Percentiles rank a stretch among this genome's conserved stretches.
phyloP scores from a whole-genome alignment of 2,888 invertebrate genomes.

The Conistra vaccinii region DNA sequence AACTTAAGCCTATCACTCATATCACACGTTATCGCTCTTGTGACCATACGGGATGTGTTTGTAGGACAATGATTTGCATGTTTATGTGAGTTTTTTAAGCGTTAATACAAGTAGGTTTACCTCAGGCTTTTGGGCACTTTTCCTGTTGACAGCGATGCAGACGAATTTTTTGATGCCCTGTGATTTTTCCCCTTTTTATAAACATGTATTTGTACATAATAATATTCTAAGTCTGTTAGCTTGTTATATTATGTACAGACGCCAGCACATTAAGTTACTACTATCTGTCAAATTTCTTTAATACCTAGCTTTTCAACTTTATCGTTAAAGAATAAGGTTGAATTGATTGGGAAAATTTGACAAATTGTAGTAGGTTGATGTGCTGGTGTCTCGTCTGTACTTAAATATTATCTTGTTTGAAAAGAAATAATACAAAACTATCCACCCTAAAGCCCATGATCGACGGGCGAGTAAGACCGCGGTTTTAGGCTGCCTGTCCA shows the following conservation, averaged over 20 bases:
- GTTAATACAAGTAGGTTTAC: background rate
- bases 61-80: slow-evolving; percentile 33
- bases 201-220: background rate
- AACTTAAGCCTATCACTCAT: slow-evolving; percentile 66
- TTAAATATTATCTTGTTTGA: background rate
- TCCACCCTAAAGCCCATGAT: background rate
- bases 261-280: no score
- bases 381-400: no score
- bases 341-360: no score
- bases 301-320: no score
- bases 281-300: no score
- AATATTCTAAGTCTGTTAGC: background rate
- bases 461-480: no score
- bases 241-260: background rate
- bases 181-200: background rate
- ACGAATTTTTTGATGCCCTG: background rate
- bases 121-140: background rate
- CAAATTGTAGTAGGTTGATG: no score
- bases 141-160: background rate
- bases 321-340: no score
- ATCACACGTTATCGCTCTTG: slow-evolving; percentile 60
- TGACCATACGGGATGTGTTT: slow-evolving; percentile 39
- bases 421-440: background rate
- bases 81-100: background rate
- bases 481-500: no score